Evolutionary conservation across 2,113 vertebrate genomes (phyloP).

Genomic region (Eublepharis macularius): DNA sequence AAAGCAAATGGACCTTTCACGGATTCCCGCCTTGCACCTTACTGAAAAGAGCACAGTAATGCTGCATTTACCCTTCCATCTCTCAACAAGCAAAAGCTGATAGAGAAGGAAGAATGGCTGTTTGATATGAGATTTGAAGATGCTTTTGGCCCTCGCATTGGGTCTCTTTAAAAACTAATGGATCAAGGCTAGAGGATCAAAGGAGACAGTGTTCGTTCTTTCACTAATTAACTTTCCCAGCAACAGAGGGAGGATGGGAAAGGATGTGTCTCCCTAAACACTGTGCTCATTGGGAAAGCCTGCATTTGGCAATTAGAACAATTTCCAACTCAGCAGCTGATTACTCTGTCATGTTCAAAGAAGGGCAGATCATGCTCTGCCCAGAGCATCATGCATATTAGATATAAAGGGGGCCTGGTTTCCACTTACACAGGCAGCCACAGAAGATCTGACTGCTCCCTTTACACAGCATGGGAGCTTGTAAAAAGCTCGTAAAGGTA

Average conservation of each 20-base stretch:
- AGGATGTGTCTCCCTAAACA: neutral
- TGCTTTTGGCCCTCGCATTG: neutral
- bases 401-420: neutral
- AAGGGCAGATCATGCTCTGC: neutral
- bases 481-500: neutral
- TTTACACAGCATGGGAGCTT: neutral
- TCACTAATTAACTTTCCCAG: constrained; percentile 17
- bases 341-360: neutral
- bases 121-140: neutral
- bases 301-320: constrained; percentile 5
- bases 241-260: neutral
- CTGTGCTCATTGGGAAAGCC: neutral
- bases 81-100: neutral
- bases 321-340: neutral
- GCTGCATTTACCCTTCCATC: neutral
- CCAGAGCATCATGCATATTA: neutral
- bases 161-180: neutral
- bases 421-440: neutral
- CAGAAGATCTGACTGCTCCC: neutral
- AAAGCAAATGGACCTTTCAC: neutral
- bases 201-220: neutral
- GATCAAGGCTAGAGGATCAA: neutral
- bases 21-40: neutral
- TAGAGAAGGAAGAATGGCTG: neutral
- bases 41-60: neutral